Base-by-base conservation (phyloP, 2,797 vertebrate species). In the Epinephelus awoara region DNA sequence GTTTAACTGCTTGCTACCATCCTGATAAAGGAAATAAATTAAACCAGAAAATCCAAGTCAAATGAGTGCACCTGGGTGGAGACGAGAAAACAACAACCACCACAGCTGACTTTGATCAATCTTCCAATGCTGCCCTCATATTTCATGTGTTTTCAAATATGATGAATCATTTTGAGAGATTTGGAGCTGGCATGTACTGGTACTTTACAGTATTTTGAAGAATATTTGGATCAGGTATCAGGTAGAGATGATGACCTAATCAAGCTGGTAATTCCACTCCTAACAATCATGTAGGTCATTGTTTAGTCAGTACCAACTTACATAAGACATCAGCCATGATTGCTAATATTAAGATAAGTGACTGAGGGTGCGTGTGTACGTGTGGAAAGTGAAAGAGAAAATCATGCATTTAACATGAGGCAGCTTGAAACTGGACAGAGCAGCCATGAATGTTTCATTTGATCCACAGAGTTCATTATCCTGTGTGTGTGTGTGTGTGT, bases 361-460 rank as follows among this genome's bases (percentile, higher is more conserved):
- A 15, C 61, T 23, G 56, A 62, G 62, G 10, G 67, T 67, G 63
- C 4, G 23, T 65, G 65, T 67, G 42, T 67, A 55, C 1, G 23
- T 62, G 55, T 63, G 42, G 27, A 83, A 72, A 85, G 67, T 75
- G 82, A 75, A 79, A 66, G 75, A 81, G 70, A 81, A 29, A 44
- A 34, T 54, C 79, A 82, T 88, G 75, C 72, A 86, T 89, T 90
- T 85, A 84, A 89, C 70, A 87, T 86, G 83, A 88, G 75, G 74
- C 58, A 68, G 74, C 69, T 80, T 75, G 84, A 80, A 77, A 82
- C 75, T 80, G 77, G 79, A 88, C 79, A 69, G 66, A 85, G 85
- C 68, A 54, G 27, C 61, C 27, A 84, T 90, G 64, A 91, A 91
- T 88, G 78, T 89, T 91, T 88, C 38, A 90, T 88, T 72, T 70